These are phyloP conservation scores for Cyprinodon diabolis DNA, from an alignment of 2,797 vertebrate genomes.

Conservation along the genomic window DNA sequence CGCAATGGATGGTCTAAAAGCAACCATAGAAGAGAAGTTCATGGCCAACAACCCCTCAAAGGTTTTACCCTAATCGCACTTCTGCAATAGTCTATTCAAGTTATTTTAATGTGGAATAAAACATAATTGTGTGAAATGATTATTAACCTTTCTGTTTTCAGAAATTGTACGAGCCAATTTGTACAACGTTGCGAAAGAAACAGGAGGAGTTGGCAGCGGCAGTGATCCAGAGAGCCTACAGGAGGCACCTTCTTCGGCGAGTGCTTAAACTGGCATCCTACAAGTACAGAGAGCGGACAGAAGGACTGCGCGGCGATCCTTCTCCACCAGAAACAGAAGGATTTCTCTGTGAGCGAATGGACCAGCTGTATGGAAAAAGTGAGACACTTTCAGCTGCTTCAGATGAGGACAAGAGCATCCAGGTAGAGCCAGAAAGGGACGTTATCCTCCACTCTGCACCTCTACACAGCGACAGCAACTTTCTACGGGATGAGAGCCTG, in stretches of 20 bases:
- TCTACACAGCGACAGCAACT: constrained; percentile 6
- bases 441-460: constrained; percentile 68
- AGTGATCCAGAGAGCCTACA: constrained; percentile 91
- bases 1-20: constrained; percentile 91
- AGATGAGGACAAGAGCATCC: background rate
- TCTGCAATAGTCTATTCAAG: background rate
- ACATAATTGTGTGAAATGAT: too few relatives aligned
- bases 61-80: constrained; percentile 50
- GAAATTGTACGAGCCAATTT: constrained; percentile 92
- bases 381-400: background rate
- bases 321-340: constrained; percentile 81
- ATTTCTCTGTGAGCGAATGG: constrained; percentile 80
- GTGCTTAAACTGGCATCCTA: constrained; percentile 85
- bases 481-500: constrained; percentile 45
- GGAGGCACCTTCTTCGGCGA: constrained; percentile 84
- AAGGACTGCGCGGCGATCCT: background rate
- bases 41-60: constrained; percentile 95
- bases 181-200: constrained; percentile 90
- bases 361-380: constrained; percentile 76
- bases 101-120: background rate
- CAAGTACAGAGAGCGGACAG: constrained; percentile 77
- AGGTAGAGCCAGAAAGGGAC: constrained; percentile 71
- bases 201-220: constrained; percentile 90
- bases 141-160: constrained; percentile 15
- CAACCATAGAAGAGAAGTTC: constrained; percentile 97